A percentile compares a stretch with the other conserved stretches of the same genome.
Evolutionary conservation across 2,888 invertebrate species (phyloP).

Genomic region (Platycheirus albimanus): DNA sequence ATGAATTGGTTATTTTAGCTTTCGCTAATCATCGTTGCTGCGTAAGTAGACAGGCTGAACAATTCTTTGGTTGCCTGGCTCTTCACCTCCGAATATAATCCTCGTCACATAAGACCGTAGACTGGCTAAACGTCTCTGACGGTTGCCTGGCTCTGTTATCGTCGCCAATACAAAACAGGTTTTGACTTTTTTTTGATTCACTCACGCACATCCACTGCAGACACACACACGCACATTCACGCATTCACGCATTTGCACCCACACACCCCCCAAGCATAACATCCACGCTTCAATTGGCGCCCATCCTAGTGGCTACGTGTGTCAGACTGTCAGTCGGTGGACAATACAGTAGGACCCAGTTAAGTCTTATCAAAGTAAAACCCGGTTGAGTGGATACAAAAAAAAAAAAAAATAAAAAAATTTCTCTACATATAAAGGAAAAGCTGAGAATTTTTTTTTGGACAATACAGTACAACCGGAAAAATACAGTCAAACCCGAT

Average conservation of each 20-base stretch:
- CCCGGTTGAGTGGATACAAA: not conserved
- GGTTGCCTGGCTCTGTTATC: conserved; percentile 7
- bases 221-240: not conserved
- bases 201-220: not conserved
- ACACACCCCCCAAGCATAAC: no score
- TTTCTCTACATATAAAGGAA: no score
- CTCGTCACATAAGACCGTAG: conserved; percentile 2
- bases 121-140: conserved; percentile 5
- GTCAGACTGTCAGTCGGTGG: conserved; percentile 6
- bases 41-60: not conserved
- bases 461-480: no score
- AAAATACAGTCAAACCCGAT: no score
- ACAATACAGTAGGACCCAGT: conserved; percentile 10
- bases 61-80: conserved; percentile 3
- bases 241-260: conserved; percentile 4
- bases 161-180: not conserved
- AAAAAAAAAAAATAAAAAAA: not conserved
- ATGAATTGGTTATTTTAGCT: not conserved
- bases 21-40: no score
- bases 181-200: not conserved
- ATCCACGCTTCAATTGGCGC: no score
- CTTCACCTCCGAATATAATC: conserved; percentile 3
- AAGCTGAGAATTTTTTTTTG: no score
- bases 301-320: conserved; percentile 5
- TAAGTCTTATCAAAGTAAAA: conserved; percentile 1